phyloP scores from a whole-genome alignment of 1,140 invertebrate species.

The Epicauta chinensis region DNA sequence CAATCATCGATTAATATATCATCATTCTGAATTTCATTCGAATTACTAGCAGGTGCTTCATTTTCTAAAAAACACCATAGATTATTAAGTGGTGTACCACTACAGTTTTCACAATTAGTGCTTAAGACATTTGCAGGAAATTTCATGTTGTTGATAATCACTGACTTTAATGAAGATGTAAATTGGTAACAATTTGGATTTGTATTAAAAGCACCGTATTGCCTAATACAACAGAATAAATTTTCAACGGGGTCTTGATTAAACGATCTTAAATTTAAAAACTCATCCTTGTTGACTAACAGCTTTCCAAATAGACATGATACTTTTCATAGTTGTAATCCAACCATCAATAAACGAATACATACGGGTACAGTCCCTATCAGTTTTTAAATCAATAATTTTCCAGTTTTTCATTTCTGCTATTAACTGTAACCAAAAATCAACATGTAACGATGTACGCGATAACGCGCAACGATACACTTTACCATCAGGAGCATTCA shows the following conservation, averaged over 20 bases:
- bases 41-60: too few relatives aligned
- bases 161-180: slow-evolving; percentile 8
- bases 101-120: too few relatives aligned
- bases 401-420: slow-evolving; percentile 12
- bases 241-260: slow-evolving; percentile 19
- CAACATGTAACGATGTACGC: slow-evolving; percentile 7
- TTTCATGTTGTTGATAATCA: too few relatives aligned
- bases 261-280: slow-evolving; percentile 10
- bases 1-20: too few relatives aligned
- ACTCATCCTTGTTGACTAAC: too few relatives aligned
- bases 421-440: slow-evolving; percentile 12
- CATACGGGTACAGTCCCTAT: neutral
- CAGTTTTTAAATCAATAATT: slow-evolving; percentile 2
- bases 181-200: slow-evolving; percentile 19
- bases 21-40: too few relatives aligned
- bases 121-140: too few relatives aligned
- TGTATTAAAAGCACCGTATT: slow-evolving; percentile 11
- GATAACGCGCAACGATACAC: slow-evolving; percentile 3
- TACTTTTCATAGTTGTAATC: slow-evolving; percentile 12
- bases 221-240: slow-evolving; percentile 13
- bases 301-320: slow-evolving; percentile 9
- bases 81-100: too few relatives aligned
- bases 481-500: slow-evolving; percentile 7
- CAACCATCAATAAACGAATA: slow-evolving; percentile 10
- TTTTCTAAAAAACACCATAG: too few relatives aligned